phyloP scores from a whole-genome alignment of 2,888 invertebrate species.

The Agriopis marginaria region DNA sequence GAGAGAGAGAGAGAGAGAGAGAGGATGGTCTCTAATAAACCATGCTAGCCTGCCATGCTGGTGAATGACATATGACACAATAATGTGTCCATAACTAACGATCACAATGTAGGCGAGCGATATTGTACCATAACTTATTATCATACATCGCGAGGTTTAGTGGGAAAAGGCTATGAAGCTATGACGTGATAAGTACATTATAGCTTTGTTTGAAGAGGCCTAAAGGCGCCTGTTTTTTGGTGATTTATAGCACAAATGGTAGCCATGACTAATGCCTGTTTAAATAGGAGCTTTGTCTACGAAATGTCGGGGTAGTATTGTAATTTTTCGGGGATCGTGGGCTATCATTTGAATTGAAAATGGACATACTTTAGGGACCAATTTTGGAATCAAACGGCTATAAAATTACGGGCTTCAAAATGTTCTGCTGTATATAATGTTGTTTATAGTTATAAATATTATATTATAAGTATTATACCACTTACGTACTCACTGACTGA shows the following conservation, averaged over 20 bases:
- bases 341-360: slow-evolving; percentile 6
- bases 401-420: too few relatives aligned
- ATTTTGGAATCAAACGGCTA: not conserved
- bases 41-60: too few relatives aligned
- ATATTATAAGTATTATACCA: too few relatives aligned
- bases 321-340: slow-evolving; percentile 37
- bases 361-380: slow-evolving; percentile 3
- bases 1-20: too few relatives aligned
- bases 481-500: too few relatives aligned
- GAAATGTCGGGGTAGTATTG: slow-evolving; percentile 54
- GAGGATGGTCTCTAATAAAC: too few relatives aligned
- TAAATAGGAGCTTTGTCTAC: slow-evolving; percentile 66
- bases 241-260: slow-evolving; percentile 77
- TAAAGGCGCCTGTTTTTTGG: slow-evolving; percentile 74
- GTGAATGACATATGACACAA: too few relatives aligned
- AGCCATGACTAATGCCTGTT: slow-evolving; percentile 75
- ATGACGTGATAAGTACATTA: slow-evolving; percentile 8
- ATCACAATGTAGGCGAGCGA: too few relatives aligned
- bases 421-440: too few relatives aligned
- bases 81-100: too few relatives aligned
- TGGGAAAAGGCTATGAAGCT: not conserved
- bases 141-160: not conserved
- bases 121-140: too few relatives aligned
- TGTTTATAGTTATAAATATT: too few relatives aligned
- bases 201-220: not conserved